Conservation (phyloP, 2,797 vertebrate genomes). For the Bryconaethiops microstoma region DNA sequence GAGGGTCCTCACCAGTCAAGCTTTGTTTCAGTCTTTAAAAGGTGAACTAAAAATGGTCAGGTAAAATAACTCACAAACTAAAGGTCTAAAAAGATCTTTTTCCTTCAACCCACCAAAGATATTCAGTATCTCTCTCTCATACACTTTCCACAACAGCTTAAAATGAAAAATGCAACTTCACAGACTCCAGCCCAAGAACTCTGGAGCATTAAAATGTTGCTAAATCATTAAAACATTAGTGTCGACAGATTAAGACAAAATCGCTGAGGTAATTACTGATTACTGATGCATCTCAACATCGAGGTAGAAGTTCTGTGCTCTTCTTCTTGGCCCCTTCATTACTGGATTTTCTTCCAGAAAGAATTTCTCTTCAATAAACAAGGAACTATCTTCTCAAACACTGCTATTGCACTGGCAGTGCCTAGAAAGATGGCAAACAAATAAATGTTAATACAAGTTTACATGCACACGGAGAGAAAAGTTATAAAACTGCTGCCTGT, state of each 20-base stretch:
- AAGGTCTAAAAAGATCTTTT: background rate
- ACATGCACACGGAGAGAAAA: background rate
- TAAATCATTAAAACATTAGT: background rate
- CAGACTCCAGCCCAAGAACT: background rate
- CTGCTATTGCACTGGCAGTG: background rate
- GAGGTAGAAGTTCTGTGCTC: background rate
- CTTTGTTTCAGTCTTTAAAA: background rate
- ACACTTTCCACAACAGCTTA: background rate
- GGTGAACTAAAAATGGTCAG: background rate
- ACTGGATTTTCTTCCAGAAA: background rate
- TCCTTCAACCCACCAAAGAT: background rate
- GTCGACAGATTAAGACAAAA: background rate
- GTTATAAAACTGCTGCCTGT: background rate
- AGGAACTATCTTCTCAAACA: conserved; percentile 2
- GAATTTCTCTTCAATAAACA: background rate
- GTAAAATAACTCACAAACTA: background rate
- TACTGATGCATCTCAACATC: background rate
- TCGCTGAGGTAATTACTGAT: background rate
- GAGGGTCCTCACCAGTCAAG: background rate
- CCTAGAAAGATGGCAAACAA: background rate
- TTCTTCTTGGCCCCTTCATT: background rate
- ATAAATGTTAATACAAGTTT: background rate
- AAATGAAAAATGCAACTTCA: background rate
- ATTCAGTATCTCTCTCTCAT: background rate
- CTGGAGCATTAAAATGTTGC: background rate